Percentiles rank a stretch among this genome's conserved stretches.
Conservation (phyloP, 2,888 invertebrate species). For the Drosophila anomalata region DNA sequence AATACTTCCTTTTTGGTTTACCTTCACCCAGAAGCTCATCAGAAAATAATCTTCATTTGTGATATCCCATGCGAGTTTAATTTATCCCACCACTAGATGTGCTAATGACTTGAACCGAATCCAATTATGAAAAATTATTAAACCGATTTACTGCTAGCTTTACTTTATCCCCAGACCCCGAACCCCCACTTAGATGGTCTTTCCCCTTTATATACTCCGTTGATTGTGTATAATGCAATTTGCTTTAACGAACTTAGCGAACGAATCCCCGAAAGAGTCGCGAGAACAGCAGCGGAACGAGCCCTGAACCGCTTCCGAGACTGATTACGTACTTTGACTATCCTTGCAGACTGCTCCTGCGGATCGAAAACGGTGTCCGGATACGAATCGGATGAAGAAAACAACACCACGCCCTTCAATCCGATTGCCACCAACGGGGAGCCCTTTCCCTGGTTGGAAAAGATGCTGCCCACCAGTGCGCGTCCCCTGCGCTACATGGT, state of each 20-base stretch:
- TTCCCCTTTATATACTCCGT: constrained; percentile 45
- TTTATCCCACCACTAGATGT: constrained; percentile 47
- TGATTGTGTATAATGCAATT: constrained; percentile 75
- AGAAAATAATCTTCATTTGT: constrained; percentile 20
- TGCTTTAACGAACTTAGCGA: constrained; percentile 70
- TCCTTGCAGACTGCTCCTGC: constrained; percentile 88
- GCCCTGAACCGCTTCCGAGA: constrained; percentile 21
- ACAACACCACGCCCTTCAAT: constrained; percentile 86
- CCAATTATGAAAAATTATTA: constrained; percentile 19
- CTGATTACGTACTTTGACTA: constrained; percentile 49
- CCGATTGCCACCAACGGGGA: constrained; percentile 90
- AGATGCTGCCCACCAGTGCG: constrained; percentile 90
- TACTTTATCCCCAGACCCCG: constrained; percentile 14
- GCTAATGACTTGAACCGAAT: constrained; percentile 53
- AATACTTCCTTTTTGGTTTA: neutral
- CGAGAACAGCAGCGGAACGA: neutral
- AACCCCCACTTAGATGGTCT: constrained; percentile 31
- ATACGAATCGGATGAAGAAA: constrained; percentile 87
- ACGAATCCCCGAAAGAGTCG: constrained; percentile 47
- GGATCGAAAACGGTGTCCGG: constrained; percentile 88
- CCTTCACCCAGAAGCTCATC: constrained; percentile 23
- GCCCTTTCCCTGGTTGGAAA: constrained; percentile 90
- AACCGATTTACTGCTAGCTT: constrained; percentile 55
- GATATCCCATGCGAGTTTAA: constrained; percentile 3
- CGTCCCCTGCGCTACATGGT: constrained; percentile 94